phyloP scores from a whole-genome alignment of 2,797 vertebrate genomes.

The Orestias chungarensis region DNA sequence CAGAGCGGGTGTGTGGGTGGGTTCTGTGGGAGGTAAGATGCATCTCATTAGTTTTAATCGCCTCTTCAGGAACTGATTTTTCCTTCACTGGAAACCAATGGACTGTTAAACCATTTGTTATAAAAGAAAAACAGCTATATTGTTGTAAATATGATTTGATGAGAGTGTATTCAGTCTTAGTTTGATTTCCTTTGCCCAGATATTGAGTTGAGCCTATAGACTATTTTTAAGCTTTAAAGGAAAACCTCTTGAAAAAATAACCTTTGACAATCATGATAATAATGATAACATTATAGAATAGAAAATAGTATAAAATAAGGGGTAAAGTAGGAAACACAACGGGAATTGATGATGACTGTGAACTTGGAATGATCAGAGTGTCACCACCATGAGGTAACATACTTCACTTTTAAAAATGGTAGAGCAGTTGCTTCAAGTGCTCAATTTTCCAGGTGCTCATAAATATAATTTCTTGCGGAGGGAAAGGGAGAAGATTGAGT shows the following conservation, averaged over 20 bases:
- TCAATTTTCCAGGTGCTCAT: neutral
- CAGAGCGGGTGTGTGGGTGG: slow-evolving; percentile 8
- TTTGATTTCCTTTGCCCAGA: neutral
- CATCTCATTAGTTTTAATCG: slow-evolving; percentile 9
- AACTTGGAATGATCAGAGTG: neutral
- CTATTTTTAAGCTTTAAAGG: neutral
- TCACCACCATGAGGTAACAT: neutral
- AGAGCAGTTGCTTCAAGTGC: no score
- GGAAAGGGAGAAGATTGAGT: neutral
- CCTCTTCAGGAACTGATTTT: neutral
- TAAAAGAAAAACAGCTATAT: neutral
- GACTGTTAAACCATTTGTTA: neutral
- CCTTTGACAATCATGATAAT: neutral
- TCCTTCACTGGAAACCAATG: neutral
- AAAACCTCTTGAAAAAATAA: neutral
- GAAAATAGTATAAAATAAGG: neutral
- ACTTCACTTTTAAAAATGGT: neutral
- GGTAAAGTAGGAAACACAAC: neutral
- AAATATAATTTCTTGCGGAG: neutral
- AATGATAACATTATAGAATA: neutral
- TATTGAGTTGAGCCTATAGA: neutral
- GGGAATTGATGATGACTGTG: neutral
- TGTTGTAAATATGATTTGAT: neutral
- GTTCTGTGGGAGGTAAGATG: slow-evolving; percentile 13
- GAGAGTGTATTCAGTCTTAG: neutral